phyloP scores from a whole-genome alignment of 1,140 invertebrate species.

The Drosophila trapezifrons region DNA sequence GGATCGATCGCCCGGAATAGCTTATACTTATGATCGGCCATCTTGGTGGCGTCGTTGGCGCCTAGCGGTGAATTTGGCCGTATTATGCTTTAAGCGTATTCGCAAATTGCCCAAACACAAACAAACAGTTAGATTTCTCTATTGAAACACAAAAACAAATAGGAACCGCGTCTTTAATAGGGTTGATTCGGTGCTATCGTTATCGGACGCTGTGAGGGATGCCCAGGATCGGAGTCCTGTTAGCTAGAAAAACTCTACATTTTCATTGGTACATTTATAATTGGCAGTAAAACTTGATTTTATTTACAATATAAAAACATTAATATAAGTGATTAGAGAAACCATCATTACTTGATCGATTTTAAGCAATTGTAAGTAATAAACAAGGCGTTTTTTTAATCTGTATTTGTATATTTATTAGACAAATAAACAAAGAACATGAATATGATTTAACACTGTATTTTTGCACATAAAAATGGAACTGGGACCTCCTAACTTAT shows the following conservation, averaged over 20 bases:
- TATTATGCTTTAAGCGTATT: slow-evolving; percentile 30
- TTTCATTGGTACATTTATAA: too few relatives aligned
- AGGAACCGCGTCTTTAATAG: slow-evolving; percentile 18
- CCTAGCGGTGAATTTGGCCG: slow-evolving; percentile 4
- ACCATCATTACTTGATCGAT: background rate
- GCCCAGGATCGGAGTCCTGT: background rate
- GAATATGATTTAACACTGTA: too few relatives aligned
- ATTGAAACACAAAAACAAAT: slow-evolving; percentile 22
- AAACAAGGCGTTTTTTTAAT: background rate
- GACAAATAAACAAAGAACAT: too few relatives aligned
- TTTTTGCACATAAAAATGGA: too few relatives aligned
- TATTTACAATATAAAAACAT: too few relatives aligned
- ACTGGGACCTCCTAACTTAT: too few relatives aligned
- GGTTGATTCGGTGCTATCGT: slow-evolving; percentile 3
- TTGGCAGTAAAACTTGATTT: background rate
- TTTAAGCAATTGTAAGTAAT: background rate
- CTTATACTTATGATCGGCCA: slow-evolving; percentile 64
- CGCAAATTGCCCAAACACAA: slow-evolving; percentile 4
- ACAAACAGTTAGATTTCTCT: background rate
- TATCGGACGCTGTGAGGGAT: background rate
- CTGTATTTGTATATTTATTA: background rate
- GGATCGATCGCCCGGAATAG: slow-evolving; percentile 74
- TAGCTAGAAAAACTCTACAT: background rate
- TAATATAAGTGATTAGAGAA: too few relatives aligned
- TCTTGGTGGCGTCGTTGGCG: slow-evolving; percentile 31